Base-by-base conservation (phyloP, 2,113 vertebrate species). In the Tachysurus fulvidraco region DNA sequence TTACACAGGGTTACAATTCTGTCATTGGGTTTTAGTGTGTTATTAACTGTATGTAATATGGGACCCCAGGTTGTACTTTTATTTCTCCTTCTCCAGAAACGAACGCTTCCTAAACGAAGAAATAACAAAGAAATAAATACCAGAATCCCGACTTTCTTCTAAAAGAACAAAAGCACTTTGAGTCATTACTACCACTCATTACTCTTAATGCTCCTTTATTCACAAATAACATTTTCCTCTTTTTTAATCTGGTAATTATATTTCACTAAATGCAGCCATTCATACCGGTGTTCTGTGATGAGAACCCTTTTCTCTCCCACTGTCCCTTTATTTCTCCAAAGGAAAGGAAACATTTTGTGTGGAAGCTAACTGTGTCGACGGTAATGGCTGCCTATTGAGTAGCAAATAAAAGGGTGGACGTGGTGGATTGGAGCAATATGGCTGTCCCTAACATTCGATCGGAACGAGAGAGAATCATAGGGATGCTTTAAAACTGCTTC, bases 241-340 rank as follows among this genome's bases (percentile, higher is more conserved):
- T 86, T 86, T 88, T 89, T 88, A 86, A 88, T 88, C 86, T 85
- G 13, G 81, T 86, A 81, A 88, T 90, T 88, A 84, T 69, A 89
- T 87, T 89, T 79, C 10, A 19, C 86, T 76, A 88, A 88, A 86
- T 81, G 69, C 84, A 57, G 8, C 82, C 50, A 44, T 55, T 82
- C 77, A 85, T 64, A 88, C 77, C 82, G 21, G 21, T 86, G 83
- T 82, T 76, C 67, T 59, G 57, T 76, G 71, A 90, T 88, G 57
- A 88, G 84, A 84, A 88, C 90, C 25, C 80, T 6, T 17, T 46
- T 87, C 65, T 55, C 64, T 21, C 79, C n/a, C 16, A 65, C 74
- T 65, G 46, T 88, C 89, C 67, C 85, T 88, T 76, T 85, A 25
- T 67, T n/a, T 87, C 60, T 50, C 74, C 23, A 76, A 87, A 55